Evolutionary conservation across 2,113 vertebrate species (phyloP).

Genomic region (Synodontis membranacea): DNA sequence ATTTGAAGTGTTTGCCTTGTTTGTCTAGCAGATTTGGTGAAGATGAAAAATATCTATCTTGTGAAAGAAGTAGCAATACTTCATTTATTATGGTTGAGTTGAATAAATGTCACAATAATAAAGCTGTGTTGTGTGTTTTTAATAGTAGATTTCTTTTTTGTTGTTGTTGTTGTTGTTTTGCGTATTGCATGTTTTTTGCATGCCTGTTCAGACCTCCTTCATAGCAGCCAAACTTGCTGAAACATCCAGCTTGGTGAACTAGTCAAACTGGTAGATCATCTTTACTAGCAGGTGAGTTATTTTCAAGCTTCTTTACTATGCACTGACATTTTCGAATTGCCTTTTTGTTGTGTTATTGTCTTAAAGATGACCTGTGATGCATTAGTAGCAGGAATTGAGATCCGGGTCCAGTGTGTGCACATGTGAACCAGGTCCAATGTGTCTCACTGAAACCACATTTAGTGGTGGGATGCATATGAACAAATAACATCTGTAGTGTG

Average conservation of each 20-base stretch:
- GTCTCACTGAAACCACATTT: not conserved
- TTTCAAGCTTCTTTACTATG: not conserved
- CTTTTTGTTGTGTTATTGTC: not conserved
- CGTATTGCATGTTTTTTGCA: not conserved
- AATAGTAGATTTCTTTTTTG: not conserved
- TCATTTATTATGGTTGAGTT: constrained; percentile 36
- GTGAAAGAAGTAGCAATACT: constrained; percentile 26
- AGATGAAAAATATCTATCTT: constrained; percentile 26
- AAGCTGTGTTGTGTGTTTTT: constrained; percentile 12
- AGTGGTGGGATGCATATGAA: not conserved
- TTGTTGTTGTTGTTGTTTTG: not conserved
- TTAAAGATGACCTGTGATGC: not conserved
- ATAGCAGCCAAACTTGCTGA: not conserved
- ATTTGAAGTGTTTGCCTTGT: constrained; percentile 5
- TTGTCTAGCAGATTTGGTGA: constrained; percentile 1
- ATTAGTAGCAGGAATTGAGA: not conserved
- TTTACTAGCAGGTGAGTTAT: not conserved
- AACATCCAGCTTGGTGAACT: not conserved
- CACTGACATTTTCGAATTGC: not conserved
- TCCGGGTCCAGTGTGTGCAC: not conserved
- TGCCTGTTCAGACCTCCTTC: not conserved
- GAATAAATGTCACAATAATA: constrained; percentile 45
- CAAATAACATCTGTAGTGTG: not conserved
- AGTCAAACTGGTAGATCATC: not conserved
- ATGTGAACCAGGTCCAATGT: not conserved